Percentiles rank a stretch among this genome's conserved stretches.
Conservation (phyloP, 2,888 invertebrate species). For the Herminia tarsipennalis region DNA sequence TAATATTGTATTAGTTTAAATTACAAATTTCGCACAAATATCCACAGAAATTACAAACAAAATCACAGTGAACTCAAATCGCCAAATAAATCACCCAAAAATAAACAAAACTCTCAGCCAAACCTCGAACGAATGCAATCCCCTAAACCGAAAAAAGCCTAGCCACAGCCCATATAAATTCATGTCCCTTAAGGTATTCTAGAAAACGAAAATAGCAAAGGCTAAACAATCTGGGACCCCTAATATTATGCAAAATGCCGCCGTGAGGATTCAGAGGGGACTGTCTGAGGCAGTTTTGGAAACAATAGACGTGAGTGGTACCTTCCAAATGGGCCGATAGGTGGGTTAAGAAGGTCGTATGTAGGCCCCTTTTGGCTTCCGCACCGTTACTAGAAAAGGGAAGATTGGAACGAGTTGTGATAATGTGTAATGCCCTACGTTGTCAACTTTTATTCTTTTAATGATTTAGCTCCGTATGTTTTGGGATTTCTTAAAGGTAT, state of each 20-base stretch:
- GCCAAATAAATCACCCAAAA: conserved; percentile 6
- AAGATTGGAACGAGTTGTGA: conserved; percentile 17
- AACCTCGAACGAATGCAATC: conserved; percentile 23
- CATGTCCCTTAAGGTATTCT: conserved; percentile 51
- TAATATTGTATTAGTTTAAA: too few species aligned
- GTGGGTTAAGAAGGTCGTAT: conserved; percentile 45
- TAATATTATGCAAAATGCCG: conserved; percentile 54
- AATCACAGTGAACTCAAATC: too few species aligned
- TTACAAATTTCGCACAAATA: too few species aligned
- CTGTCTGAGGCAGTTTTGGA: conserved; percentile 59
- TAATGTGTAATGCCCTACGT: conserved; percentile 16
- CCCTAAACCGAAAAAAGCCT: conserved; percentile 25
- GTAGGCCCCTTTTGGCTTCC: conserved; percentile 38
- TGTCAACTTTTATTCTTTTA: conserved; percentile 8
- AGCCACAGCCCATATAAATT: conserved; percentile 52
- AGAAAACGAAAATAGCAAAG: conserved; percentile 39
- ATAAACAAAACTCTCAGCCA: conserved; percentile 16
- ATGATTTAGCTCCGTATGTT: conserved; percentile 12
- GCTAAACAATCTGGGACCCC: conserved; percentile 46
- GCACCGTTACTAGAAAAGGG: conserved; percentile 21
- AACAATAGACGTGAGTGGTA: conserved; percentile 52
- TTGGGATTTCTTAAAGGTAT: not conserved
- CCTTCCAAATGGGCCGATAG: conserved; percentile 40
- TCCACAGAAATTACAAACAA: too few species aligned
- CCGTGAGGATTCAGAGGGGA: conserved; percentile 46